Evolutionary conservation across 35 echinoderm and acorn worm species (phyloP).

Genomic region (Apostichopus japonicus): DNA sequence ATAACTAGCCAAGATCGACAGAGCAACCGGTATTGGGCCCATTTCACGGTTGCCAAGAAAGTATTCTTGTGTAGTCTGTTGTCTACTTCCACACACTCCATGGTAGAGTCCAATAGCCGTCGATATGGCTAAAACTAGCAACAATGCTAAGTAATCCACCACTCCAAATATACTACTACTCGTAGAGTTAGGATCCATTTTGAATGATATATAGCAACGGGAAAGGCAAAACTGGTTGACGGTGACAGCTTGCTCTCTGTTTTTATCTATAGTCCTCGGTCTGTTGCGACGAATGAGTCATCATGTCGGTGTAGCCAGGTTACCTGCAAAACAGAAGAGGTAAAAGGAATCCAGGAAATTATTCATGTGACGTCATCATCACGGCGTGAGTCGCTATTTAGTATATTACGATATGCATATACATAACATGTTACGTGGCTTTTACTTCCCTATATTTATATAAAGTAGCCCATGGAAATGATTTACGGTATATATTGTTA

Average conservation of each 20-base stretch:
- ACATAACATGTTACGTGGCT: too few species aligned
- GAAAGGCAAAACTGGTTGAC: not conserved
- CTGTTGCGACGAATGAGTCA: too few species aligned
- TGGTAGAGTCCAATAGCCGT: slow-evolving; percentile 56
- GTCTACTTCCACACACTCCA: slow-evolving; percentile 46
- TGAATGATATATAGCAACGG: not conserved
- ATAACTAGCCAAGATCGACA: slow-evolving; percentile 61
- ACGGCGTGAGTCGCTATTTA: too few species aligned
- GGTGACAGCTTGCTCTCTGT: not conserved
- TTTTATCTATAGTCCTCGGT: not conserved
- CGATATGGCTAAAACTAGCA: slow-evolving; percentile 40
- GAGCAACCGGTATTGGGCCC: slow-evolving; percentile 54
- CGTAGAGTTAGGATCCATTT: slow-evolving; percentile 7
- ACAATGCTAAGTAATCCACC: slow-evolving; percentile 46
- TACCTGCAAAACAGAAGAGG: too few species aligned
- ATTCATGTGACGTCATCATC: too few species aligned
- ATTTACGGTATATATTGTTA: too few species aligned
- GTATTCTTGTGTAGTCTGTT: slow-evolving; percentile 53
- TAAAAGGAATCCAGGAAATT: too few species aligned
- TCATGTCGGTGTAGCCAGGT: too few species aligned
- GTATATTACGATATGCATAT: too few species aligned
- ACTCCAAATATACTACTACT: not conserved
- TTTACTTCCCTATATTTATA: too few species aligned
- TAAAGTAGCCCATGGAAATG: too few species aligned
- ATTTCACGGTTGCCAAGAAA: slow-evolving; percentile 69